A percentile compares a stretch with the other conserved stretches of the same genome.
phyloP scores from a whole-genome alignment of 2,888 invertebrate species.

The Himalopsyche anomala region DNA sequence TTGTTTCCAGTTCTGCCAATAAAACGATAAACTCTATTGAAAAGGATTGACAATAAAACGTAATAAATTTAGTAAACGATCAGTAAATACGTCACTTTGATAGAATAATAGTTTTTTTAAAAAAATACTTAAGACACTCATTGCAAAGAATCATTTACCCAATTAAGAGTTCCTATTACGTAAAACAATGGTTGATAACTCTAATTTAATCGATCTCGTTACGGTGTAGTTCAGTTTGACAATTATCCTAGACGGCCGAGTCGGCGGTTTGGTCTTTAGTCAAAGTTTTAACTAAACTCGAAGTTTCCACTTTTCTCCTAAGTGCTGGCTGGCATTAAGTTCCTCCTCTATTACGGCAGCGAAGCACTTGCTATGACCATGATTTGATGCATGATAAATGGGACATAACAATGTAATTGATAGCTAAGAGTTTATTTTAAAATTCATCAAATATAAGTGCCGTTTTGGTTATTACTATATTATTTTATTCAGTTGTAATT shows the following conservation, averaged over 20 bases:
- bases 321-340: conserved; percentile 35
- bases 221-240: conserved; percentile 12
- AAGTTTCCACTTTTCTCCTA: conserved; percentile 20
- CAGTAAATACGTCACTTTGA: neutral
- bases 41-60: no score
- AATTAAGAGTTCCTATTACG: conserved; percentile 4
- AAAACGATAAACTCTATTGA: no score
- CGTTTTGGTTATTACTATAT: no score
- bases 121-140: neutral
- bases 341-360: neutral
- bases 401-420: neutral
- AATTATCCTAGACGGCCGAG: conserved; percentile 3
- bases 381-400: neutral
- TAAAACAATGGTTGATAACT: conserved; percentile 36
- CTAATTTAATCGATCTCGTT: conserved; percentile 42
- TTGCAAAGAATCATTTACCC: conserved; percentile 17
- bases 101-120: neutral
- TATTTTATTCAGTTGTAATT: no score
- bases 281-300: conserved; percentile 2
- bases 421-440: no score
- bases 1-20: no score
- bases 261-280: conserved; percentile 24
- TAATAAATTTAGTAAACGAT: no score
- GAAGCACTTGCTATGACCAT: neutral
- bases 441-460: no score